Percentiles rank a stretch among this genome's conserved stretches.
phyloP scores from a whole-genome alignment of 2,888 invertebrate species.

The Kryphioiulus occultus region DNA sequence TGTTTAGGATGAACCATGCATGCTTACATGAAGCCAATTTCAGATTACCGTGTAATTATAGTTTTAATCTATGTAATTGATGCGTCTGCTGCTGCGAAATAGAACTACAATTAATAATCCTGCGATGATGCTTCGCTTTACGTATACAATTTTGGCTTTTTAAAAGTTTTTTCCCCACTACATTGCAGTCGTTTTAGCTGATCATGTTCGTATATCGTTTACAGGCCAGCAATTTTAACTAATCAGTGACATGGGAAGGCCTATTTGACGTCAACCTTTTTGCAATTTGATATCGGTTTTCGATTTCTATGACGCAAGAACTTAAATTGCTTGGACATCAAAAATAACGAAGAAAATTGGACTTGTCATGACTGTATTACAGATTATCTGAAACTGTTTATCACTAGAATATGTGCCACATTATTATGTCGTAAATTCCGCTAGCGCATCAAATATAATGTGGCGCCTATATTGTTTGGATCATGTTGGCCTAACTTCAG shows the following conservation, averaged over 20 bases:
- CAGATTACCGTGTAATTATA: background rate
- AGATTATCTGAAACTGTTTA: no score
- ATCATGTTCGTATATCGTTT: background rate
- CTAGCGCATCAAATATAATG: no score
- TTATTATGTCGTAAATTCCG: no score
- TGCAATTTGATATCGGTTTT: constrained; percentile 1
- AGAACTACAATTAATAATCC: background rate
- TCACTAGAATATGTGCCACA: no score
- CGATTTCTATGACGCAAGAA: background rate
- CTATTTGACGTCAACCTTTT: background rate
- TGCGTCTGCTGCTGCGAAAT: background rate
- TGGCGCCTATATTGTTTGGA: no score
- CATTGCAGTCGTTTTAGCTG: background rate
- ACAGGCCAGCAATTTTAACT: background rate
- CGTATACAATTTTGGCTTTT: background rate
- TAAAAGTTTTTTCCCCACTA: background rate
- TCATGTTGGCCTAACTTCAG: no score
- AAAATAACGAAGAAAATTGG: background rate
- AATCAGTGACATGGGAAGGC: background rate
- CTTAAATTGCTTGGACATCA: background rate
- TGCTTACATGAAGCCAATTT: background rate
- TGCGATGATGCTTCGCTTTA: background rate
- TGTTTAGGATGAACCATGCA: background rate
- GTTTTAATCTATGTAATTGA: background rate
- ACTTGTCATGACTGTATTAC: background rate